phyloP scores from a whole-genome alignment of 2,113 vertebrate genomes.

The Corvus hawaiiensis region DNA sequence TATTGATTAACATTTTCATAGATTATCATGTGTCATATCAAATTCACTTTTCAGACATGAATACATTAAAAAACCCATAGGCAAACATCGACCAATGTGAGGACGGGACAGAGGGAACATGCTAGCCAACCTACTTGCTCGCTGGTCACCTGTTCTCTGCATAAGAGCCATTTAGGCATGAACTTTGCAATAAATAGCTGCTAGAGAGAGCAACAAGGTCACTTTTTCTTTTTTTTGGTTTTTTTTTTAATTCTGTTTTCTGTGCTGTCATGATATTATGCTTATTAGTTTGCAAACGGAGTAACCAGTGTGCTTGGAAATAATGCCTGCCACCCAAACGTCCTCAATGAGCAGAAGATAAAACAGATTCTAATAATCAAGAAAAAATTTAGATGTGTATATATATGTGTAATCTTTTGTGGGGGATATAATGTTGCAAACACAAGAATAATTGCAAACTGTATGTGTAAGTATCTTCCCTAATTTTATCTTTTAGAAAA shows the following conservation, averaged over 20 bases:
- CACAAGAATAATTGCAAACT: slow-evolving; percentile 66
- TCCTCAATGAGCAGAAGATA: slow-evolving; percentile 68
- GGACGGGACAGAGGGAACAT: slow-evolving; percentile 66
- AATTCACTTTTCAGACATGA: slow-evolving; percentile 87
- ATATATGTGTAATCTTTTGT: not conserved
- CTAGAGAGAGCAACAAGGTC: slow-evolving; percentile 64
- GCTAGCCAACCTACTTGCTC: slow-evolving; percentile 70
- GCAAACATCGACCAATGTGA: slow-evolving; percentile 77
- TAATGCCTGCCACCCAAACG: slow-evolving; percentile 41
- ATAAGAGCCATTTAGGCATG: slow-evolving; percentile 87
- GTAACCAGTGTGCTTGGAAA: slow-evolving; percentile 43
- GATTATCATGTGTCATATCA: slow-evolving; percentile 99
- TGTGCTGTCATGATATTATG: slow-evolving; percentile 36
- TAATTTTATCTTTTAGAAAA: slow-evolving; percentile 43
- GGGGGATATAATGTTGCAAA: slow-evolving; percentile 53
- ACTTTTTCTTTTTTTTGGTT: slow-evolving; percentile 55
- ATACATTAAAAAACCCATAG: slow-evolving; percentile 87
- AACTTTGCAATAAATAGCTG: slow-evolving; percentile 94
- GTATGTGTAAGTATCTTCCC: slow-evolving; percentile 76
- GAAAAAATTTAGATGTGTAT: not conserved
- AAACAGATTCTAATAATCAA: slow-evolving; percentile 49
- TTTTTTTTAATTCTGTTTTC: not conserved
- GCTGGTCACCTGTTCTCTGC: slow-evolving; percentile 87
- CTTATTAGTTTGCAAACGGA: slow-evolving; percentile 57
- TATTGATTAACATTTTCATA: slow-evolving; percentile 99